Conservation (phyloP, 2,888 invertebrate genomes). For the Abrostola triplasia region DNA sequence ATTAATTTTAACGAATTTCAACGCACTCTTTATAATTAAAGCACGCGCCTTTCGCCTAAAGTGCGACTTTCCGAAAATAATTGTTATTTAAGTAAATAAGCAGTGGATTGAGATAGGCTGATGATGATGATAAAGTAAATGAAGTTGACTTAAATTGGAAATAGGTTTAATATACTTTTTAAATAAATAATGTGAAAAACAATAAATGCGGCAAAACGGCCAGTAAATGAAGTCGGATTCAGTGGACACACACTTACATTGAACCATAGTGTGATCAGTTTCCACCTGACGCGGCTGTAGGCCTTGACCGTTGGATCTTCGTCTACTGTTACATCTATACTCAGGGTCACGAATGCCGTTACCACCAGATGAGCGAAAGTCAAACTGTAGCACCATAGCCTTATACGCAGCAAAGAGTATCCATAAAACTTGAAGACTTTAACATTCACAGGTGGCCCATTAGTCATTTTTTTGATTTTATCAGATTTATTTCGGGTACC, state of each 20-base stretch:
- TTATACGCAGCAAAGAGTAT: conserved; percentile 27
- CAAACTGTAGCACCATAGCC: conserved; percentile 29
- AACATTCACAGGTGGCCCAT: neutral
- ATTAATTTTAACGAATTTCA: neutral
- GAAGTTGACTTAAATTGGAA: no score
- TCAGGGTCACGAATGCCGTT: conserved; percentile 59
- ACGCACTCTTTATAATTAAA: no score
- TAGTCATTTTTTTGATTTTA: neutral
- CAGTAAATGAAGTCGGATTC: neutral
- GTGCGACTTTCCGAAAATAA: no score
- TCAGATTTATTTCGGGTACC: no score
- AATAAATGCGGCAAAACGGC: no score
- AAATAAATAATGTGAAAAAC: no score
- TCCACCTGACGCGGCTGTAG: conserved; percentile 63
- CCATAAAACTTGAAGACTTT: conserved; percentile 24
- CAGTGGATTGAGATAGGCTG: no score
- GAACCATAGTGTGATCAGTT: conserved; percentile 70
- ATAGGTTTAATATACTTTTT: no score
- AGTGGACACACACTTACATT: conserved; percentile 65
- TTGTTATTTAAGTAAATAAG: no score
- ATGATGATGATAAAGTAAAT: no score
- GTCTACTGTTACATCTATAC: conserved; percentile 65
- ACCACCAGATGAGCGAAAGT: conserved; percentile 59
- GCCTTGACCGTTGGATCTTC: conserved; percentile 61
- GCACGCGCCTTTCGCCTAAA: no score